phyloP scores from a whole-genome alignment of 1,140 invertebrate genomes.

The Nephila pilipes region DNA sequence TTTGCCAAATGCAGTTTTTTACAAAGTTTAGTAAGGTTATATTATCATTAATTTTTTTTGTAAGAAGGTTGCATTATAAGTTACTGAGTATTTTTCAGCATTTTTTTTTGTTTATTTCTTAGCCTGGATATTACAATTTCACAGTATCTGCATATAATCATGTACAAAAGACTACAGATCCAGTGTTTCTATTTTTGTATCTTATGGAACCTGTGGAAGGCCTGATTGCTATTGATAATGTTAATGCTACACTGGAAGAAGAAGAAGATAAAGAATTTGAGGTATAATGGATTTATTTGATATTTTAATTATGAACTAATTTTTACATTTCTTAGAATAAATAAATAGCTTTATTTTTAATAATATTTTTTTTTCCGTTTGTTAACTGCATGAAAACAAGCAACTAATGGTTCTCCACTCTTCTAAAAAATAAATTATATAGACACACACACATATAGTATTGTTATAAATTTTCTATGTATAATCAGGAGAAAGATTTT shows the following conservation, averaged over 20 bases:
- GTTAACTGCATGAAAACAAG: too few species aligned
- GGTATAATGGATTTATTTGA: slow-evolving; percentile 46
- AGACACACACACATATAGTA: too few species aligned
- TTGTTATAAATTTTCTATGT: too few species aligned
- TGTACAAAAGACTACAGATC: slow-evolving; percentile 78
- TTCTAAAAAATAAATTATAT: too few species aligned
- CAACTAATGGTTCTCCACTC: too few species aligned
- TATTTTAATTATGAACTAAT: background rate
- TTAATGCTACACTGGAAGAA: slow-evolving; percentile 77
- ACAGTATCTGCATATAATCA: slow-evolving; percentile 79
- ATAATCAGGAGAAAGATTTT: too few species aligned
- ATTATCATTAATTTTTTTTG: too few species aligned
- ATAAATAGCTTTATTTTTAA: background rate
- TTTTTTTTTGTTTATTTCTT: slow-evolving; percentile 1
- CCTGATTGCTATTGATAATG: slow-evolving; percentile 77
- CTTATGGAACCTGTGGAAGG: slow-evolving; percentile 79
- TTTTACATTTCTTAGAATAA: background rate
- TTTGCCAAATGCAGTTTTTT: too few species aligned
- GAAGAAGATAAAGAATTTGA: slow-evolving; percentile 78
- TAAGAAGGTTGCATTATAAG: too few species aligned
- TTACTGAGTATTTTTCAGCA: too few species aligned
- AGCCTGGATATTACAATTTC: slow-evolving; percentile 79
- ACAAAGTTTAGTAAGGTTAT: too few species aligned
- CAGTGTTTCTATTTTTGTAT: slow-evolving; percentile 76
- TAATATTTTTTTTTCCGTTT: too few species aligned